Evolutionary conservation across 2,113 vertebrate genomes (phyloP), one percentile per base, ranked within the genome.

Genomic region (Xyrauchen texanus): DNA sequence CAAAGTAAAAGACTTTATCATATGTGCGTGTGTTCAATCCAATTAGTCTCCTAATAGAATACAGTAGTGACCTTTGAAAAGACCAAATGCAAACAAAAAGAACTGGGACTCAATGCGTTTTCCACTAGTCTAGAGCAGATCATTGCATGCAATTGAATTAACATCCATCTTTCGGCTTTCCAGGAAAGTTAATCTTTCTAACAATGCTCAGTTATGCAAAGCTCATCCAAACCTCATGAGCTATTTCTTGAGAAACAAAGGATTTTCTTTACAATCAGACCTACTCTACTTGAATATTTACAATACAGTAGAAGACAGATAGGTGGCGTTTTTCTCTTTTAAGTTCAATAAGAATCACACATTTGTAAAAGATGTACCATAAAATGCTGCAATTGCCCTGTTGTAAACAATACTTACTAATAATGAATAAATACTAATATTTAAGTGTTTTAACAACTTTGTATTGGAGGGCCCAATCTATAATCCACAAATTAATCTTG

Each of bases 1-100:
- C 77, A 77, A 44, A 53, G 81, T 85, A 84, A 89, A 89, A 87
- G 80, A 77, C 76, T 86, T 87, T 90, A 89, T 90, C 87, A 89
- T 71, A 60, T 58, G 72, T 68, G 49, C 47, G 72, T 66, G 62
- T 49, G 49, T 80, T 75, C 52, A 62, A 73, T 69, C 83, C 86
- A 87, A 81, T 88, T 87, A 87, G 89, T 89, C 65, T 79, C 77
- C 86, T 87, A 89, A 91, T 86, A 89, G 85, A 81, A 88, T 1
- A 91, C 88, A 91, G 88, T 89, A 85, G 69, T 57, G 34, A 34
- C 12, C 52, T 63, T 44, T 72, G n/a, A 49, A 55, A 74, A 16
- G 61, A 65, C 53, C 63, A 55, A 49, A 47, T 15, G 63, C 45
- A 74, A 44, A 74, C 16, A 10, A 34, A 62, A 63, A 51, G 7